Evolutionary conservation across 2,888 invertebrate species (phyloP).

Genomic region (Stratiomys singularior): DNA sequence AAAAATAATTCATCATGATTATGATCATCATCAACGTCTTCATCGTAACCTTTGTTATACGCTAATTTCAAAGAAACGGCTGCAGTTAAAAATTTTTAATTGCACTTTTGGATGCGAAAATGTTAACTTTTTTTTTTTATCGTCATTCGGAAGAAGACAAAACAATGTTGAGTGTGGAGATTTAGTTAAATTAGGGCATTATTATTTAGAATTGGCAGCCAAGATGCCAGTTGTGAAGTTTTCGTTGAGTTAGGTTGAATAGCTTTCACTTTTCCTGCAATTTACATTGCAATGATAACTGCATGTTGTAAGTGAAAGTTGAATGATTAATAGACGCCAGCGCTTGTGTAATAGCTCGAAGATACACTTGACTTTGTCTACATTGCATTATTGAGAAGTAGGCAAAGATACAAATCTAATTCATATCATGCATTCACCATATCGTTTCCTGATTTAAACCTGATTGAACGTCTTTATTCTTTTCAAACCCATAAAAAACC

Average conservation of each 20-base stretch:
- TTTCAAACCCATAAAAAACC: no score
- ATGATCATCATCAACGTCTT: not conserved
- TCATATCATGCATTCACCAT: no score
- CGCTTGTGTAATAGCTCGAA: not conserved
- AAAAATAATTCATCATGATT: slow-evolving; percentile 13
- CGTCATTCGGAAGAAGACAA: not conserved
- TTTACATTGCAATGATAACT: not conserved
- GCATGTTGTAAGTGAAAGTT: slow-evolving; percentile 1
- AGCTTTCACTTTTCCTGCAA: slow-evolving; percentile 18
- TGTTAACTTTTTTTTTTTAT: no score
- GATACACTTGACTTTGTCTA: not conserved
- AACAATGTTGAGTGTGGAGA: not conserved
- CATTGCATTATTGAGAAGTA: not conserved
- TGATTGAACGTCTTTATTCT: no score
- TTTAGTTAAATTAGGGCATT: not conserved
- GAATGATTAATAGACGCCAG: not conserved
- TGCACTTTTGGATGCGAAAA: slow-evolving; percentile 5
- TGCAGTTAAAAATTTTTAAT: slow-evolving; percentile 22
- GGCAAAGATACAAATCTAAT: not conserved
- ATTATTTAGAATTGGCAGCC: not conserved
- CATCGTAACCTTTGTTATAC: not conserved
- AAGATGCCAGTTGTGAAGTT: no score
- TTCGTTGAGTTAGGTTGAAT: no score
- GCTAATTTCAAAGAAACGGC: slow-evolving; percentile 1
- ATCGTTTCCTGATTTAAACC: no score